phyloP scores from a whole-genome alignment of 1,140 invertebrate species.

The Drosophila nigromelanica region DNA sequence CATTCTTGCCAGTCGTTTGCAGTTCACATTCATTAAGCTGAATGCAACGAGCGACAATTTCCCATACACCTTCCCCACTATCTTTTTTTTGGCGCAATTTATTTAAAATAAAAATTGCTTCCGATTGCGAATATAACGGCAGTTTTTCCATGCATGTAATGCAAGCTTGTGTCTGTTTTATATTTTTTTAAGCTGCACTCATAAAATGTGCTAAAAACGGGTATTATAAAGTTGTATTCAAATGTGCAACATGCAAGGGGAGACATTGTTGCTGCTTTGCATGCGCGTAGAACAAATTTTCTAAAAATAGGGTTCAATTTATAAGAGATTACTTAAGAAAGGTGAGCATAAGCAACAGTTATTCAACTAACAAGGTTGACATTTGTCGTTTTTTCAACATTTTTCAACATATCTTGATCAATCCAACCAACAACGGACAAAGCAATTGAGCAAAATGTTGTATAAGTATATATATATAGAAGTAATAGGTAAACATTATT shows the following conservation, averaged over 20 bases:
- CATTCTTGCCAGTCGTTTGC: slow-evolving; percentile 49
- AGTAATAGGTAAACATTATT: too few relatives aligned
- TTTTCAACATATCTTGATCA: too few relatives aligned
- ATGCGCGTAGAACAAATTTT: too few relatives aligned
- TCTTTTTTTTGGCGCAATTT: slow-evolving; percentile 64
- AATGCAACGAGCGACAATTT: slow-evolving; percentile 78
- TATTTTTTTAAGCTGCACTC: slow-evolving; percentile 3
- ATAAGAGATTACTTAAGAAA: too few relatives aligned
- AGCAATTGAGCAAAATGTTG: too few relatives aligned
- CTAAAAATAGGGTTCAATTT: too few relatives aligned
- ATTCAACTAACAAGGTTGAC: too few relatives aligned
- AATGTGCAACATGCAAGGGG: neutral
- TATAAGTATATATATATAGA: too few relatives aligned
- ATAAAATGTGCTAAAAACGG: slow-evolving; percentile 8
- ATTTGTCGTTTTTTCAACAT: too few relatives aligned
- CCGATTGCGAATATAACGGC: slow-evolving; percentile 58
- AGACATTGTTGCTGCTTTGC: neutral
- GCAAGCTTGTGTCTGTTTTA: slow-evolving; percentile 37
- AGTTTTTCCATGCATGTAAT: slow-evolving; percentile 73
- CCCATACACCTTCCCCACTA: slow-evolving; percentile 2
- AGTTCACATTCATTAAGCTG: slow-evolving; percentile 78
- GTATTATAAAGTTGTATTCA: slow-evolving; percentile 3
- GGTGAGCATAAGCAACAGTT: too few relatives aligned
- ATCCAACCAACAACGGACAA: too few relatives aligned
- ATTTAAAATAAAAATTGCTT: slow-evolving; percentile 81